Base-by-base conservation (phyloP, 92 coral and sea anemone genomes). In the Chrysogorgia sp. region DNA sequence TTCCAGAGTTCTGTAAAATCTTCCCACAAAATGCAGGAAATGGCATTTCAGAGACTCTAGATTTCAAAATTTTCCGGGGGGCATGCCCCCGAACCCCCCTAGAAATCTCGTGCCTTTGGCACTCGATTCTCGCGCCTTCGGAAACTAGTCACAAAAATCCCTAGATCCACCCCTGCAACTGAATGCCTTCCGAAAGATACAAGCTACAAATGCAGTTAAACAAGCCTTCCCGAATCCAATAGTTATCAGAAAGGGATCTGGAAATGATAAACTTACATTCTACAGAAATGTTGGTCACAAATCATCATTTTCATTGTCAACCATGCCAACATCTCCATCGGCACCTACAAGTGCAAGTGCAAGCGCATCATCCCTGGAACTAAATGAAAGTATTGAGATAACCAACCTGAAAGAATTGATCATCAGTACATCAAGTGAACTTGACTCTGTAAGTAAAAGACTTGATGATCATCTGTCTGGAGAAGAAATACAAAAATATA, bases 191-290 rank as follows among this genome's bases (percentile, higher is more conserved):
- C 57, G 57, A 19, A 58, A 75, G 24, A 23, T 35, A n/a, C 81
- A 34, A 34, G 70, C 69, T 17, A 75, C 81, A 34, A 75, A 75
- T 75, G 81, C 81, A 35, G 56, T 75, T 63, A 58, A 40, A 7
- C 67, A 58, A 8, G 81, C 81, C 19, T 75, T 75, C 17, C 56
- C 81, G 25, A 75, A 59, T n/a, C 23, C 67, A 32, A 21, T 56
- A 55, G 67, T 75, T 15, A 7, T 30, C 0, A 63, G 81, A 10
- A 75, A 75, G 71, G 12, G 33, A 34, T 17, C 10, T 14, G 81
- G 81, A 75, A 58, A 75, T 15, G 50, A 37, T 24, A 56, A 33
- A 45, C 69, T 75, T 47, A 37, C 81, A 32, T 9, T 75, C 0
- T 58, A 75, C 40, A 75, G 57, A 22, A 34, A 58, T 58, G 68